Conservation (phyloP, 2,113 vertebrate genomes). For the Chroicocephalus ridibundus region DNA sequence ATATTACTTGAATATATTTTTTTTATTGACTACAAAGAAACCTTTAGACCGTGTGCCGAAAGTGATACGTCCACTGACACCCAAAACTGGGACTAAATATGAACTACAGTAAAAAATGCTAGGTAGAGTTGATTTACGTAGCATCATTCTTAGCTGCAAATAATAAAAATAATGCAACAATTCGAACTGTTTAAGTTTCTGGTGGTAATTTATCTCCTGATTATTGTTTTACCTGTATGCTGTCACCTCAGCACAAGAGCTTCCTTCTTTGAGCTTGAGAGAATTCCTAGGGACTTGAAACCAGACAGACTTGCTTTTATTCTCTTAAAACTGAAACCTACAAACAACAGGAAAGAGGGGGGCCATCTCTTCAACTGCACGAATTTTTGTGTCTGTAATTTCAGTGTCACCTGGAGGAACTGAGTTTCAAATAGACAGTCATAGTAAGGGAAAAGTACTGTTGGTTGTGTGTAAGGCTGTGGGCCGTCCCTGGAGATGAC, state of each 20-base stretch:
- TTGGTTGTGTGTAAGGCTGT: neutral
- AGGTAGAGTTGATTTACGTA: neutral
- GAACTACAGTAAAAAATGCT: neutral
- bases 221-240: neutral
- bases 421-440: neutral
- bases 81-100: neutral
- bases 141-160: neutral
- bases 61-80: neutral
- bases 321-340: neutral
- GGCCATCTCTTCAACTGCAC: neutral
- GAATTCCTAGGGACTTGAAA: conserved; percentile 11
- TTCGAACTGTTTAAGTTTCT: neutral
- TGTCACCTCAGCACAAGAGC: neutral
- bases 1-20: neutral
- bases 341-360: neutral
- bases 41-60: neutral
- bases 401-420: neutral
- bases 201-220: neutral
- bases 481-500: neutral
- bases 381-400: neutral
- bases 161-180: neutral
- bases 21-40: neutral
- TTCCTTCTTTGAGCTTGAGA: neutral
- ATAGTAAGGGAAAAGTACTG: neutral
- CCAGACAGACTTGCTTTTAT: neutral